Evolutionary conservation across 2,797 vertebrate species (phyloP), one percentile per base, ranked within the genome.

Genomic region (Enteromius anoplus): DNA sequence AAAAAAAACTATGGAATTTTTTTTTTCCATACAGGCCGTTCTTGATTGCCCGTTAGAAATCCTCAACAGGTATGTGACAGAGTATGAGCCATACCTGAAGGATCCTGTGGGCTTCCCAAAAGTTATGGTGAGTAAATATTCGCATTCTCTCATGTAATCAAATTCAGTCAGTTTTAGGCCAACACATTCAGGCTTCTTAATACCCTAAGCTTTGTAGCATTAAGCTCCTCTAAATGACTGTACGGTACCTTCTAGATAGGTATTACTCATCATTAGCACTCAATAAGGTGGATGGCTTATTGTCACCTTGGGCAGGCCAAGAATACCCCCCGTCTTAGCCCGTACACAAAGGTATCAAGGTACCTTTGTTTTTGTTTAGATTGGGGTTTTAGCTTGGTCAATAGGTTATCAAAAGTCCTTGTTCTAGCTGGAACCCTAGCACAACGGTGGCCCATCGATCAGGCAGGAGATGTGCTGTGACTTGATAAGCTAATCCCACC

Each of bases 81-180:
- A 96, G 71, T 96, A 94, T 3, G 97, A 99, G 78, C 97, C 96
- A 0, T 98, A 98, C 90, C 93, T 98, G 89, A 94, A 95, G 26
- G 97, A 99, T 87, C 96, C 96, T 0, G 96, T 96, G 53, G 96
- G 94, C 66, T 98, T 96, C 87, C 96, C 97, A 85, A 96, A 94
- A 90, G 94, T 97, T 60, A 97, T 97, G 96, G 97, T 96, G 86
- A 92, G 94, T 82, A 62, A 45, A 42, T 53, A 47, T n/a, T 60
- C 8, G 49, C 11, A n/a, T 40, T 53, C 15, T 53, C 29, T 40
- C 3, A 49, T 89, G 78, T 49, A 75, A 86, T 83, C 68, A 66
- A 82, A 79, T 86, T 60, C 45, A 79, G 71, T 79, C 68, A 70
- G 75, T 78, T 88, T 81, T 85, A 90, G n/a, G 80, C 85, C 75